Conservation (phyloP, 1,140 invertebrate genomes). For the Ptiloglossa arizonensis region DNA sequence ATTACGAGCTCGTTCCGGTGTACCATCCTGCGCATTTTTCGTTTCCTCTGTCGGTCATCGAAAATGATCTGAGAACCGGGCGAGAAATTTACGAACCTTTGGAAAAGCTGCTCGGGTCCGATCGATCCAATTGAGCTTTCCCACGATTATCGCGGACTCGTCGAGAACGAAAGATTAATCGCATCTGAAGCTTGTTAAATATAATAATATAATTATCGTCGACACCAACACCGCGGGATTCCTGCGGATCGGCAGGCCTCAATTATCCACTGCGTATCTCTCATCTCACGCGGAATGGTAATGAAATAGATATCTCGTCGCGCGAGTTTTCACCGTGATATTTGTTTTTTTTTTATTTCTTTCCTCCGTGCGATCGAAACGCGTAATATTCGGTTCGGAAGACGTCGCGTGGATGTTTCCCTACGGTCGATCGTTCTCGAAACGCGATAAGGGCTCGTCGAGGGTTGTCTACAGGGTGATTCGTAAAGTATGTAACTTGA, state of each 20-base stretch:
- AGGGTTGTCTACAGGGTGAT: neutral
- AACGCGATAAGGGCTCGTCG: neutral
- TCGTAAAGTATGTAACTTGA: too few species aligned
- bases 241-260: constrained; percentile 1
- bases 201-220: constrained; percentile 29
- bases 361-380: neutral
- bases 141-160: neutral
- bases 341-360: too few species aligned
- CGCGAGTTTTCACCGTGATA: neutral
- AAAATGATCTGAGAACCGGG: neutral
- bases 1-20: constrained; percentile 32
- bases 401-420: too few species aligned
- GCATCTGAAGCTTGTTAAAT: constrained; percentile 2
- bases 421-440: neutral
- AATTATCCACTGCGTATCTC: constrained; percentile 14
- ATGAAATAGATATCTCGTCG: constrained; percentile 5
- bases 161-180: constrained; percentile 17
- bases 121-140: neutral
- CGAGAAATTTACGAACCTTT: too few species aligned
- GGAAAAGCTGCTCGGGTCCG: neutral
- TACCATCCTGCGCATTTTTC: neutral
- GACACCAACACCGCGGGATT: neutral
- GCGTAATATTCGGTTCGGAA: neutral
- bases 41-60: neutral
- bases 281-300: neutral